These are phyloP conservation scores for Macroglossus sobrinus DNA, from an alignment of 2,113 vertebrate species.

Conservation along the genomic window DNA sequence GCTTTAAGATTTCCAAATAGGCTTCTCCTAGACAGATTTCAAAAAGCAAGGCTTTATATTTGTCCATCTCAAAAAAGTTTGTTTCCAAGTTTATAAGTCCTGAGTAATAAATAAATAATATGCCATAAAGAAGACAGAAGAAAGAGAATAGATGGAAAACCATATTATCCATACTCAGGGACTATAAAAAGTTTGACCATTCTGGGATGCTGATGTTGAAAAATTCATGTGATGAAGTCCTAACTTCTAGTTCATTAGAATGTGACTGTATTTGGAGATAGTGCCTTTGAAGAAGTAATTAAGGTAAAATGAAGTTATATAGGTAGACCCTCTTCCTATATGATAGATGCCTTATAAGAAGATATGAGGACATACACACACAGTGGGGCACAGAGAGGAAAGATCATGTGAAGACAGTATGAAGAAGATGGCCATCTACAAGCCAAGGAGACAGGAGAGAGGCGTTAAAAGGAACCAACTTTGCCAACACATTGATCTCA, in stretches of 20 bases:
- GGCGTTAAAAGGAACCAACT: background rate
- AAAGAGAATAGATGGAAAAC: background rate
- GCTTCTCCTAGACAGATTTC: background rate
- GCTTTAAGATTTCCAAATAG: background rate
- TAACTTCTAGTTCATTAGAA: background rate
- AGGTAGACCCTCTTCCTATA: background rate
- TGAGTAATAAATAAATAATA: background rate
- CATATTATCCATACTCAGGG: background rate
- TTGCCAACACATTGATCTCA: background rate
- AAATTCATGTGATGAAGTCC: background rate
- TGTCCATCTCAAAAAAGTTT: background rate
- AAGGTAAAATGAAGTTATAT: background rate
- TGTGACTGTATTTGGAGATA: background rate
- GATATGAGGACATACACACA: background rate
- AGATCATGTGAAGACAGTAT: background rate
- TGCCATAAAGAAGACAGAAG: background rate
- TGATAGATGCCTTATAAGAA: background rate
- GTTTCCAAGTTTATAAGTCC: background rate
- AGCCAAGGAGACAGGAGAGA: background rate
- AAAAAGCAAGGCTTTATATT: background rate
- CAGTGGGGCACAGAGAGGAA: background rate
- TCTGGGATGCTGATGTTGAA: background rate
- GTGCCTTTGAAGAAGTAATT: background rate
- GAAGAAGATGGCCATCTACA: background rate
- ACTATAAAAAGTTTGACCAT: background rate